phyloP scores from a whole-genome alignment of 2,888 invertebrate species.

The Byasa hedistus region DNA sequence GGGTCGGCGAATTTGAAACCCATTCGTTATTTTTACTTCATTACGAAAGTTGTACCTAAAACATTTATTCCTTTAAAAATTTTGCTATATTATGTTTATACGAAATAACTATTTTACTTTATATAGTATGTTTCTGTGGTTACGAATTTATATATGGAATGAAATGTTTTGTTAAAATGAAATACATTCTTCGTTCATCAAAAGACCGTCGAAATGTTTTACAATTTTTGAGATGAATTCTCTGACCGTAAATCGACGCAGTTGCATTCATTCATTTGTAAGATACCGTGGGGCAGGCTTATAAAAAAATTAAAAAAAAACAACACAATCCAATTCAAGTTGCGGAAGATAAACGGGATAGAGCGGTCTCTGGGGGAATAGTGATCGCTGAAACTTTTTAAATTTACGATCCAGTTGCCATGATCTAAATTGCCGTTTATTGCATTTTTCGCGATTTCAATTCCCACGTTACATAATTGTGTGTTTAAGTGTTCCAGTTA shows the following conservation, averaged over 20 bases:
- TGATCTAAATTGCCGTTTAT: conserved; percentile 40
- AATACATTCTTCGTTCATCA: neutral
- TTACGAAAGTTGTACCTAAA: no score
- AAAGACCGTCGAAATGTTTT: neutral
- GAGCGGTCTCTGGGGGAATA: conserved; percentile 40
- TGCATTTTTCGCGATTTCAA: conserved; percentile 29
- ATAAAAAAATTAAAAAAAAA: conserved; percentile 17
- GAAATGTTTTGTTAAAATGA: neutral
- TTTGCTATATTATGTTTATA: no score
- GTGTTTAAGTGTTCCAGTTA: no score
- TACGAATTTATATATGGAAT: no score
- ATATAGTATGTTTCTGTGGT: no score
- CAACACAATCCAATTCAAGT: conserved; percentile 35
- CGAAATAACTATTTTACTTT: no score
- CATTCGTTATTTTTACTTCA: no score
- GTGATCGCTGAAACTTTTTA: conserved; percentile 43
- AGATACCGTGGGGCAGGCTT: neutral
- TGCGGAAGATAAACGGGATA: conserved; percentile 44
- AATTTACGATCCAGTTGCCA: conserved; percentile 44
- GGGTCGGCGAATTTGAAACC: no score
- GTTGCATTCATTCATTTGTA: conserved; percentile 4
- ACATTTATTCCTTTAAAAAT: no score
- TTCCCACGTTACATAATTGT: neutral
- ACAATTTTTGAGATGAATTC: neutral
- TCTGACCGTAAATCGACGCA: neutral